Evolutionary conservation across 1,140 invertebrate species (phyloP).

Genomic region (Cyclina sinensis): DNA sequence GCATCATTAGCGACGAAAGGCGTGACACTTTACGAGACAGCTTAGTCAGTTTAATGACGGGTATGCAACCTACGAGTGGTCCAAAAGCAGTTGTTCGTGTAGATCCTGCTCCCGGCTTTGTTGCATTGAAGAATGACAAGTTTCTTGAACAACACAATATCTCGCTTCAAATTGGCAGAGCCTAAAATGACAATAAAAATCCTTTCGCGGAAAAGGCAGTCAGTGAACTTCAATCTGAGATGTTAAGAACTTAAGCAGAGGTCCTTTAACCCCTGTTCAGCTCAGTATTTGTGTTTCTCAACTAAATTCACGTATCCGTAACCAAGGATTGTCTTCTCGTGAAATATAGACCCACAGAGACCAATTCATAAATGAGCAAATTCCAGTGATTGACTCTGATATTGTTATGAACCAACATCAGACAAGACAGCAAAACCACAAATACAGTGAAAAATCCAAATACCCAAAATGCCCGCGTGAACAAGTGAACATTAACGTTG

Average conservation of each 20-base stretch:
- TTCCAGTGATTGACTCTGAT: slow-evolving; percentile 46
- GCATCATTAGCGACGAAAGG: slow-evolving; percentile 40
- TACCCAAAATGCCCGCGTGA: neutral
- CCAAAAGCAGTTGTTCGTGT: neutral
- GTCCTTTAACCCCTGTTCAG: neutral
- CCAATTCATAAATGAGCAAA: slow-evolving; percentile 62
- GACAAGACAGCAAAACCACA: slow-evolving; percentile 35
- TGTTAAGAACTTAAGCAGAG: neutral
- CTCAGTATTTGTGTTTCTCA: neutral
- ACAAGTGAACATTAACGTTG: neutral
- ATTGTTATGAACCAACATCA: slow-evolving; percentile 46
- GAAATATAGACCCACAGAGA: slow-evolving; percentile 42
- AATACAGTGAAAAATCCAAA: slow-evolving; percentile 62
- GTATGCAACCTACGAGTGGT: slow-evolving; percentile 34
- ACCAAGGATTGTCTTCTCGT: neutral
- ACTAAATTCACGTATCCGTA: slow-evolving; percentile 28
- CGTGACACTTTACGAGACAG: slow-evolving; percentile 26
- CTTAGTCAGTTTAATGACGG: slow-evolving; percentile 9
- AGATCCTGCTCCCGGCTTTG: neutral
- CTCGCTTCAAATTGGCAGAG: slow-evolving; percentile 39
- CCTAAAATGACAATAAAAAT: slow-evolving; percentile 68
- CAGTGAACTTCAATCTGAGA: slow-evolving; percentile 57
- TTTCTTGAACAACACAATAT: too few species aligned
- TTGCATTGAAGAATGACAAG: slow-evolving; percentile 19
- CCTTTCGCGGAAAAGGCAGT: slow-evolving; percentile 64